These are phyloP conservation scores for Drosophila picticornis DNA, from an alignment of 2,888 invertebrate species.

Conservation along the genomic window DNA sequence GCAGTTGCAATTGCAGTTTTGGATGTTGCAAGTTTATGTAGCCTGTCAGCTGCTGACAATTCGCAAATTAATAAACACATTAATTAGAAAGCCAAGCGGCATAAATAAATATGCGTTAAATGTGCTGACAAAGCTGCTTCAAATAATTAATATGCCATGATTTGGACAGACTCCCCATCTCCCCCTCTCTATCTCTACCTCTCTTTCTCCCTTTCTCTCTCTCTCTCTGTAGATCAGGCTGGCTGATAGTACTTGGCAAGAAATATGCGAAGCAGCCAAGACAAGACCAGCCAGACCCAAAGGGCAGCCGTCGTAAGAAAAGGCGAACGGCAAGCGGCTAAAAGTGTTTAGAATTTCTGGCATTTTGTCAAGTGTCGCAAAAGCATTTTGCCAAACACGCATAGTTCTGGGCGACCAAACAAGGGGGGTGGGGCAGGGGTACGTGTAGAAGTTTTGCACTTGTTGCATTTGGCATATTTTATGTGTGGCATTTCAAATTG, in stretches of 20 bases:
- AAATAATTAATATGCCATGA: constrained; percentile 57
- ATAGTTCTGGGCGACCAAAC: background rate
- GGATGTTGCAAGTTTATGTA: constrained; percentile 44
- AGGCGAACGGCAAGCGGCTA: constrained; percentile 60
- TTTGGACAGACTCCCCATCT: background rate
- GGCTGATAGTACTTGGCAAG: constrained; percentile 6
- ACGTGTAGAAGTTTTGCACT: constrained; percentile 56
- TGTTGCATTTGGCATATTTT: constrained; percentile 66
- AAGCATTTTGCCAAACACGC: constrained; percentile 77
- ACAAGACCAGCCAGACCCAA: background rate
- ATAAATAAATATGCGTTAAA: constrained; percentile 51
- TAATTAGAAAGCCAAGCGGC: constrained; percentile 73
- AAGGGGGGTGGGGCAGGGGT: constrained; percentile 1
- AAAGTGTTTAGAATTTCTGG: constrained; percentile 82
- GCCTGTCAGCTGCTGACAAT: constrained; percentile 76
- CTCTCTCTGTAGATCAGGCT: background rate
- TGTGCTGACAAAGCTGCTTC: constrained; percentile 25
- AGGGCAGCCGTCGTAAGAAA: constrained; percentile 18
- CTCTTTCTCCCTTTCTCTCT: too few relatives aligned
- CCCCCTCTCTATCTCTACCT: too few relatives aligned
- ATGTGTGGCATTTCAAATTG: constrained; percentile 67
- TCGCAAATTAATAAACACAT: constrained; percentile 81
- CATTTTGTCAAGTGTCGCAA: constrained; percentile 83
- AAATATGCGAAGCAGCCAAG: constrained; percentile 34
- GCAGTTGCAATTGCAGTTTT: constrained; percentile 1